Conservation (phyloP, 2,888 invertebrate species). For the Rutpela maculata region DNA sequence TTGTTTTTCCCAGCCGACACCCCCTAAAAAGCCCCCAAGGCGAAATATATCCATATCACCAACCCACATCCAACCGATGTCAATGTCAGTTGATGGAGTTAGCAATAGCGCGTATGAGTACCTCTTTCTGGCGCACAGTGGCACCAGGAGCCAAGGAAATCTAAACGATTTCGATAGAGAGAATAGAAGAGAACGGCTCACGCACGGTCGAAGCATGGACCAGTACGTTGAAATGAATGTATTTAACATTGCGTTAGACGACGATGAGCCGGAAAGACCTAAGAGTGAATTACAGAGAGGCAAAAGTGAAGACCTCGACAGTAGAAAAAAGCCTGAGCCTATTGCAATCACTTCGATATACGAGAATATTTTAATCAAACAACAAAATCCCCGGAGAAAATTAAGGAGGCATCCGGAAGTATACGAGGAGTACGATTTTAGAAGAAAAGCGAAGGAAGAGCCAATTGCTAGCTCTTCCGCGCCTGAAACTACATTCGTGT, state of each 20-base stretch:
- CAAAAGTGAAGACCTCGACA: constrained; percentile 73
- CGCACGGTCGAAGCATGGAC: constrained; percentile 85
- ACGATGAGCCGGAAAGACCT: constrained; percentile 66
- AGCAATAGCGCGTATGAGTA: constrained; percentile 81
- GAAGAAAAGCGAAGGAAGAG: constrained; percentile 67
- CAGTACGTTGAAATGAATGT: constrained; percentile 86
- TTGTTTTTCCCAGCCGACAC: constrained; percentile 80
- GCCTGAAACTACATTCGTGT: constrained; percentile 75
- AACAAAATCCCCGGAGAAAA: constrained; percentile 84
- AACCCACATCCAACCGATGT: constrained; percentile 82
- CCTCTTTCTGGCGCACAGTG: constrained; percentile 80
- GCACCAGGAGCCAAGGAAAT: constrained; percentile 83
- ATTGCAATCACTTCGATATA: constrained; percentile 85
- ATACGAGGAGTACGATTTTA: constrained; percentile 79
- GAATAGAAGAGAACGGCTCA: constrained; percentile 75
- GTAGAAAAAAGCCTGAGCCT: constrained; percentile 77
- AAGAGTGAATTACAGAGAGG: constrained; percentile 71
- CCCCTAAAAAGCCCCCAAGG: constrained; percentile 92
- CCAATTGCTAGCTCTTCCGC: constrained; percentile 67
- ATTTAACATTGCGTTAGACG: constrained; percentile 73
- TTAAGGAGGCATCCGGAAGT: constrained; percentile 79
- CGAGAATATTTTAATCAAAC: constrained; percentile 83
- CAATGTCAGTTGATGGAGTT: constrained; percentile 76
- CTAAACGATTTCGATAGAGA: constrained; percentile 80
- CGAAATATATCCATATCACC: constrained; percentile 91